Evolutionary conservation across 2,797 vertebrate genomes (phyloP), one percentile per base, ranked within the genome.

Genomic region (Muraenolepis orangiensis): DNA sequence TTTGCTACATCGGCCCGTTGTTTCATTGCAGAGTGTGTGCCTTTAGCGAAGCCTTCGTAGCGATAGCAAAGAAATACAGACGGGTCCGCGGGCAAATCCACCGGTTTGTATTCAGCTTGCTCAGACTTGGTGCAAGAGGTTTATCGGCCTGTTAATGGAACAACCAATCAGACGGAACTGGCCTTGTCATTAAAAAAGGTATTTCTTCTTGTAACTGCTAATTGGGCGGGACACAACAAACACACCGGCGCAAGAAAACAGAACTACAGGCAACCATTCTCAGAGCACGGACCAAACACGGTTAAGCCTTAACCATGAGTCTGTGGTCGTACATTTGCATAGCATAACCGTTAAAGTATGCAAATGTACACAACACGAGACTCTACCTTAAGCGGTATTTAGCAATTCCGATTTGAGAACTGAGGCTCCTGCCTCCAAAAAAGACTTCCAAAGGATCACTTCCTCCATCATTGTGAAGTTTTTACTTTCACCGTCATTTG

Each of bases 201-300:
- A 68, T 77, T 84, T 77, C 23, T 73, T 72, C 78, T 71, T 69
- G 57, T 74, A 20, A 76, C 75, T 69, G 69, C 69, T 85, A 82
- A 89, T 86, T 79, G 74, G 64, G 66, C 36, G 74, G 82, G 78
- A 83, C 84, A 70, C 16, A 77, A 80, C 80, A 82, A 83, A 87
- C 85, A 72, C 82, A 87, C 85, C 76, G 72, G 30, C 66, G 38
- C 70, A 86, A 77, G 85, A 70, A n/a, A 70, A 75, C 82, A 61
- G 6, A 18, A 81, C 31, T 61, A 61, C 78, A 73, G 67, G 36
- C 51, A 70, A 46, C 51, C 77, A 51, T 79, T 74, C 80, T 16
- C 18, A 46, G 40, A 46, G 40, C 40, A 46, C 3, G 40, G 40
- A 16, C 14, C 13, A 13, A 46, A 46, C 42, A 20, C 18, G 42